A percentile compares a stretch with the other conserved stretches of the same genome.
Evolutionary conservation across 1,140 invertebrate genomes (phyloP).

Genomic region (Eufriesea mexicana): DNA sequence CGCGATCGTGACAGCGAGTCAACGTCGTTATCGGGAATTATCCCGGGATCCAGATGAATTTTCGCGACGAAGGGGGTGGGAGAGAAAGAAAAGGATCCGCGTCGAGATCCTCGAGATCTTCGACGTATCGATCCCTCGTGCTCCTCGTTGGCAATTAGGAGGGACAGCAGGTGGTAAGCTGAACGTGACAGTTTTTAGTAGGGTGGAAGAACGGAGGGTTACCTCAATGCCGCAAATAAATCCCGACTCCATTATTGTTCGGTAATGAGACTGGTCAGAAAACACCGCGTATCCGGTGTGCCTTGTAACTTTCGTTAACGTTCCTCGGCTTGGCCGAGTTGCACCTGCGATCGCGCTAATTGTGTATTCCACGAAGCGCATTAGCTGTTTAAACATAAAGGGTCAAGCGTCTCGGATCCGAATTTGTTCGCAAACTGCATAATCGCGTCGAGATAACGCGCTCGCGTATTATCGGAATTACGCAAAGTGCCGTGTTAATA

Average conservation of each 20-base stretch:
- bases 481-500: background rate
- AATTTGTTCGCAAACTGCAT: background rate
- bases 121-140: constrained; percentile 56
- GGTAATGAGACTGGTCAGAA: constrained; percentile 40
- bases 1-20: too few species aligned
- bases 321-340: background rate
- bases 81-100: background rate
- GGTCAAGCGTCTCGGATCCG: background rate
- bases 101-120: constrained; percentile 15
- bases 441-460: background rate
- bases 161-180: constrained; percentile 70
- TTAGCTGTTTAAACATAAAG: background rate
- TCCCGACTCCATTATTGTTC: constrained; percentile 63
- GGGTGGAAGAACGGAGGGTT: constrained; percentile 61
- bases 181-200: constrained; percentile 75
- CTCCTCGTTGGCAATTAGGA: constrained; percentile 67
- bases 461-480: background rate
- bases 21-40: too few species aligned
- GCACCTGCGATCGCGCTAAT: background rate
- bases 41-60: too few species aligned
- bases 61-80: too few species aligned
- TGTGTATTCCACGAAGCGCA: background rate
- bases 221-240: constrained; percentile 75
- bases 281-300: background rate
- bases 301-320: background rate